These are phyloP conservation scores for Donacobius atricapilla DNA, from an alignment of 2,113 vertebrate genomes.

Conservation along the genomic window DNA sequence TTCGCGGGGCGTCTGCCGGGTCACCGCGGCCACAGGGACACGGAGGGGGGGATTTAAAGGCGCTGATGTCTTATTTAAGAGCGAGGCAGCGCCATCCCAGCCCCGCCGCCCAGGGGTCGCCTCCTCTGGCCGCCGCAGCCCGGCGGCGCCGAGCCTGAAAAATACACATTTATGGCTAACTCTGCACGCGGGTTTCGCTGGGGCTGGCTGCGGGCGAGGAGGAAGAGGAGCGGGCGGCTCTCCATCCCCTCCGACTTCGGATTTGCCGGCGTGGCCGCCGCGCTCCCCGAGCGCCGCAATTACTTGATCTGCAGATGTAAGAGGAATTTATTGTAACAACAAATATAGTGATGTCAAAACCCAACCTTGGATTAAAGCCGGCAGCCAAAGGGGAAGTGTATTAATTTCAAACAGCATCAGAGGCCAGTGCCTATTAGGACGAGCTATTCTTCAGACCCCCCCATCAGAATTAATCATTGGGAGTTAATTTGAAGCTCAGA, in stretches of 20 bases:
- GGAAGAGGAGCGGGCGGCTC: neutral
- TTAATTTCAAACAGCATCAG: constrained; percentile 84
- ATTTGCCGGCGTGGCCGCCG: neutral
- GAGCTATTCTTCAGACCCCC: constrained; percentile 85
- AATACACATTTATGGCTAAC: rapidly evolving
- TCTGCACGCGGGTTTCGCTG: rapidly evolving
- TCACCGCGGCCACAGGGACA: neutral
- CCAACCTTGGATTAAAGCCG: constrained; percentile 81
- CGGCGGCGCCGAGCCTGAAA: neutral
- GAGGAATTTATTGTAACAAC: constrained; percentile 86
- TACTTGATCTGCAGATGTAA: constrained; percentile 81
- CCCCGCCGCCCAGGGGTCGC: neutral
- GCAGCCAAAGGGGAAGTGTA: constrained; percentile 81
- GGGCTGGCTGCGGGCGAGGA: neutral
- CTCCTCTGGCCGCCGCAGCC: neutral
- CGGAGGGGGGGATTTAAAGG: neutral
- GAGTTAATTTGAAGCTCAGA: constrained; percentile 95
- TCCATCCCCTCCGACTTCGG: neutral
- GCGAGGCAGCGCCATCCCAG: neutral
- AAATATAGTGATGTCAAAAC: constrained; percentile 86
- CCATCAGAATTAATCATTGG: constrained; percentile 93
- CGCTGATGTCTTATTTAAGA: constrained; percentile 41
- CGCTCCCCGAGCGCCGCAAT: constrained; percentile 38
- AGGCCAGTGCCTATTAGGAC: constrained; percentile 85
- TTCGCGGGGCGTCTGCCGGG: neutral